Base-by-base conservation (phyloP, 2,888 invertebrate genomes). In the Teleogryllus oceanicus region DNA sequence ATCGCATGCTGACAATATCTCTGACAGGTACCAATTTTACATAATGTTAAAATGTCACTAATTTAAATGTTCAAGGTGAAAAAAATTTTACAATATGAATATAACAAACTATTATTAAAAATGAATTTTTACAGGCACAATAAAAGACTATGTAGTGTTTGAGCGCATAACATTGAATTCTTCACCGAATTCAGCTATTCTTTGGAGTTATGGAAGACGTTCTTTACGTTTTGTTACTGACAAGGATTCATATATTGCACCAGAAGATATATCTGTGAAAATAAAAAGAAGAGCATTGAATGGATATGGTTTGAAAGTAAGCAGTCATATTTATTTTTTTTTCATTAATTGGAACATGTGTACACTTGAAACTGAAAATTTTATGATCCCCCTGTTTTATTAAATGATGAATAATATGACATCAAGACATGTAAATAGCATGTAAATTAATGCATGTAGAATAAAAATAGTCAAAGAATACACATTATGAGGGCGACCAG, bases 141-240 rank as follows among this genome's bases (percentile, higher is more conserved):
- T 96, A 74, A 90, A 90, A 75, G 95, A 96, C 88, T 92, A 93
- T 85, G 92, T 91, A 51, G 93, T 96, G 82, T 92, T 92, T 86
- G 96, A 96, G 87, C 90, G 96, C 84, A 94, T 95, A 84, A 94
- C 95, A 37, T 88, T 96, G 83, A 91, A 93, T 85, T 95, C 95
- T 94, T 94, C 94, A 13, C 91, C 94, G 18, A 90, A 91, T 80
- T 91, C 91, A 16, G 90, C 91, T 85, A 88, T 95, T 77, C 91
- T 92, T 76, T 95, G 95, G 95, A 92, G 94, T 79, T 91, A 92
- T 84, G 93, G 93, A 4, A 90, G 92, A 84, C 89, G 91, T 86
- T 89, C 90, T 24, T 88, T 93, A 83, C 91, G 91, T 85, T 90
- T 89, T 81, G 87, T 92, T 37, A 89, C 89, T 81, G 90, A 90